Evolutionary conservation across 2,888 invertebrate genomes (phyloP), one percentile per base, ranked within the genome.

Genomic region (Pristionchus mayeri): DNA sequence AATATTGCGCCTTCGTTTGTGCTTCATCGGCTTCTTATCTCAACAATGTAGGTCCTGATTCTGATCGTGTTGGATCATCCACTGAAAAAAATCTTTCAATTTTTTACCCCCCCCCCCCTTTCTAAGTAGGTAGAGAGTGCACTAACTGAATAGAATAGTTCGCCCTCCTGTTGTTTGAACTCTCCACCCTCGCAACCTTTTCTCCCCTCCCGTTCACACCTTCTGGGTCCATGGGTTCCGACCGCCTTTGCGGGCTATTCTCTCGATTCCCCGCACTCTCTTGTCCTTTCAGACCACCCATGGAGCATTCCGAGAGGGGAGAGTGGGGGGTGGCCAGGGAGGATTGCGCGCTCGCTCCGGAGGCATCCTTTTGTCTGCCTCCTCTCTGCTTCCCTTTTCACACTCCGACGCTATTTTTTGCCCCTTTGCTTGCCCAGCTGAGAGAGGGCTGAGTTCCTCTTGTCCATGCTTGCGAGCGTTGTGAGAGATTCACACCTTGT

Each of bases 371-470:
- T 71, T 71, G 37, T 71, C 71, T 37, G n/a, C n/a, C 44, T 6
- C 18, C 71, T 30, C 37, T 67, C n/a, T 24, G n/a, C n/a, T 11
- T 18, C 63, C 13, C 63, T 34, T 18, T 13, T 44, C 44, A 44
- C 44, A 44, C 44, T 13, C 44, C 44, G 7, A 44, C 44, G 44
- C 63, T 63, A 63, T 63, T 63, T 63, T 63, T 63, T 63, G 63
- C 63, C 21, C 18, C 34, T 34, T 18, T 63, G 63, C 63, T 37
- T 63, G 63, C 63, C 34, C 63, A 63, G 63, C 63, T 63, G 63
- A n/a, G n/a, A n/a, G 30, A 2, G 60, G 44, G 44, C 13, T n/a
- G n/a, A 44, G 44, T 44, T 44, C 44, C 44, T 9, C 6, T 44
- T 44, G 44, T n/a, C n/a, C n/a, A n/a, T n/a, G n/a, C n/a, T 44